Base-by-base conservation (phyloP, 2,888 invertebrate species). In the Leucophora obtusa region DNA sequence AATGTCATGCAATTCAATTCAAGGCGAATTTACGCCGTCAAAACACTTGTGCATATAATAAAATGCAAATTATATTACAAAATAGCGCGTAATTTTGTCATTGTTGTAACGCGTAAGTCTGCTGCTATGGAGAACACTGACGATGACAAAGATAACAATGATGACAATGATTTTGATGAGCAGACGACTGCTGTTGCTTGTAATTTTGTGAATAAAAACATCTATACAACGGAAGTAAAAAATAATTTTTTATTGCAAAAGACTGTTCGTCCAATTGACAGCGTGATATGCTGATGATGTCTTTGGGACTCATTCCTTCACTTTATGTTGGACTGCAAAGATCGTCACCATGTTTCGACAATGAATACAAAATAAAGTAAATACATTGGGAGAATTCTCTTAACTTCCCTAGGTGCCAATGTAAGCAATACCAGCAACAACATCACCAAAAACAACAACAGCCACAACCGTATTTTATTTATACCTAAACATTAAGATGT, bases 11-110 rank as follows among this genome's bases (percentile, higher is more conserved):
- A 71, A 75, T 73, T 62, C 47, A 24, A 72, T 72, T 60, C 62
- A 71, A 71, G 70, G 79, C 62, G 74, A 79, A 74, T 79, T 74
- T 74, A 82, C 59, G 70, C 62, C 63, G 70, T 74, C 79, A 79
- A 71, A 82, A 83, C 72, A 82, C 74, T 71, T 58, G 70, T 47
- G 60, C 38, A 56, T n/a, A 65, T 65, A 82, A 75, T 75, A 54
- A 68, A 7, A 59, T 51, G 56, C 62, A 65, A 80, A 69, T 76
- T 80, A 72, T 69, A 68, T 63, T 14, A 28, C 7, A 59, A 79
- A 75, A 63, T 60, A 58, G 50, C 14, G 17, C 33, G n/a, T 68
- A 72, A 76, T 76, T 69, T 63, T 18, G 53, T 50, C 63, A 70
- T 74, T 76, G 62, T 63, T 60, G 21, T 18, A 54, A 33, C 66